Conservation (phyloP, 1,140 invertebrate genomes). For the Nylanderia fulva region DNA sequence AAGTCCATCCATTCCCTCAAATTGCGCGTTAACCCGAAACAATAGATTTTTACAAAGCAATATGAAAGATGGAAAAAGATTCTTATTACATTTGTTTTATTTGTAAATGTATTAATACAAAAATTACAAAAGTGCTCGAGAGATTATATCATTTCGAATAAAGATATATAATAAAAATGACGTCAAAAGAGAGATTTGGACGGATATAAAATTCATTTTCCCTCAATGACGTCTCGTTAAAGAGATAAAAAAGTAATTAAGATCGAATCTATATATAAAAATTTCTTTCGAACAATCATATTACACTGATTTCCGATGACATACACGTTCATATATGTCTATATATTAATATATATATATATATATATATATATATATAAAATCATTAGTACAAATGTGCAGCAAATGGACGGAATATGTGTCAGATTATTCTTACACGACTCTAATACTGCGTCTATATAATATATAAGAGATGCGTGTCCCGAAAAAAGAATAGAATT, state of each 20-base stretch:
- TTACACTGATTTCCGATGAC: constrained; percentile 18
- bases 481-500: not conserved
- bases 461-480: constrained; percentile 12
- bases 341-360: not conserved
- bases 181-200: constrained; percentile 43
- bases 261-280: not conserved
- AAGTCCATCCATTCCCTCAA: not conserved
- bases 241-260: not conserved
- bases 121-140: constrained; percentile 55
- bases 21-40: not conserved
- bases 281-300: not conserved
- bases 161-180: constrained; percentile 15
- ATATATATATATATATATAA: not conserved
- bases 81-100: constrained; percentile 46
- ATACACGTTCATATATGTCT: not conserved
- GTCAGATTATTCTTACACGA: constrained; percentile 3
- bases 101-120: constrained; percentile 47
- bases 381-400: constrained; percentile 11
- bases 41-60: not conserved
- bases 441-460: not conserved
- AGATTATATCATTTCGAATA: not conserved
- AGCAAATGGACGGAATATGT: constrained; percentile 52
- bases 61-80: not conserved
- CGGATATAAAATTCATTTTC: constrained; percentile 31
- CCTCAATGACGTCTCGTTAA: not conserved